Evolutionary conservation across 1,140 invertebrate genomes (phyloP), one percentile per base, ranked within the genome.

Genomic region (Magallana gigas): DNA sequence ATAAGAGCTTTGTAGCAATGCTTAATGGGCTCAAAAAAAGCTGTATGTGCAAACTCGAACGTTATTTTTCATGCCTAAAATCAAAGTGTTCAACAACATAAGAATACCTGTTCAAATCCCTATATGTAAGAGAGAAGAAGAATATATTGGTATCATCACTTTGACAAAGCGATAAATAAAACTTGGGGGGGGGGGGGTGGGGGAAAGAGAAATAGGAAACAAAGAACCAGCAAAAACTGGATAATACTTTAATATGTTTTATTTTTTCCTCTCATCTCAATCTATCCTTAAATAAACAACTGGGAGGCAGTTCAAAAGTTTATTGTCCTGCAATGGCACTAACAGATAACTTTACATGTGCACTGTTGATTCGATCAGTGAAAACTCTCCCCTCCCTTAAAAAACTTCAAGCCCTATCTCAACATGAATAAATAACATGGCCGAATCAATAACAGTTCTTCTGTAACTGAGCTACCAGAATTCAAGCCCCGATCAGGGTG

Each of bases 401-500:
- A 59, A 59, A 83, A 57, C 16, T 64, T 85, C 56, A 18, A 59
- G 58, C 58, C n/a, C 59, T 84, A 18, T 84, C 12, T 18, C 7
- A 14, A 56, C 62, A 64, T 64, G 36, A 68, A 62, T 56, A 57
- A 64, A 64, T 23, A 18, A 85, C 16, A 36, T 36, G 60, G 48
- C 16, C 14, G 12, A 62, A 85, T 68, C 58, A 62, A 57, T 60
- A 11, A 29, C 18, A 85, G n/a, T 23, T 57, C 62, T 16, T 62
- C 23, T 36, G 16, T 23, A 9, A n/a, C n/a, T 58, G 84, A 62
- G 23, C 36, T 58, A 29, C 12, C 12, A 83, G 29, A n/a, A 62
- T 83, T 82, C 57, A 80, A 64, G 83, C 85, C 86, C 86, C 84
- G 85, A 36, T 86, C 84, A 23, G n/a, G 68, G 23, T 23, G 14